phyloP scores from a whole-genome alignment of 2,113 vertebrate genomes.

The Chloroceryle aenea region DNA sequence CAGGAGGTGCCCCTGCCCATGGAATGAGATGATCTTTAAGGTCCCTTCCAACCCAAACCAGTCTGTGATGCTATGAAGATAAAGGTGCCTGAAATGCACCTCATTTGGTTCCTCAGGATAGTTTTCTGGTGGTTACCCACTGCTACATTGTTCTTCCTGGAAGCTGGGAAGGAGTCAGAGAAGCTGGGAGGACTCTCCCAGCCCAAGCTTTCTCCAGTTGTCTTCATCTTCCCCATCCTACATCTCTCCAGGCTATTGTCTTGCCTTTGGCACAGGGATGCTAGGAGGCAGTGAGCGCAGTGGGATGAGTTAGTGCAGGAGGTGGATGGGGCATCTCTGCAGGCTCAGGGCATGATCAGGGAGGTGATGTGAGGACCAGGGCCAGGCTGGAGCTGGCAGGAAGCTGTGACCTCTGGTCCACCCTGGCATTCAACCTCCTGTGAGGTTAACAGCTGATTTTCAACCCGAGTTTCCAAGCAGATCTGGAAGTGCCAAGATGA shows the following conservation, averaged over 20 bases:
- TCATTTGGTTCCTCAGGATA: neutral
- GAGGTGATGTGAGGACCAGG: neutral
- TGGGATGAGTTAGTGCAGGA: fast-evolving
- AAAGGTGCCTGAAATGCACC: neutral
- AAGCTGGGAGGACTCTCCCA: neutral
- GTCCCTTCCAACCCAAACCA: neutral
- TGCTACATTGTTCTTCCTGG: neutral
- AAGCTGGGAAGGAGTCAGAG: neutral
- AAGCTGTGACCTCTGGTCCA: neutral
- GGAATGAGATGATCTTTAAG: neutral
- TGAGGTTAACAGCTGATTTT: neutral
- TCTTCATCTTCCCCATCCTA: neutral
- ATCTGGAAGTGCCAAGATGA: neutral
- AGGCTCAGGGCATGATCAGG: neutral
- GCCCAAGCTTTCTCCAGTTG: neutral
- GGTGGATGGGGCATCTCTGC: neutral
- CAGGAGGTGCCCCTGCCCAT: neutral
- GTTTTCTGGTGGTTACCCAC: neutral
- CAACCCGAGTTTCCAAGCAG: neutral
- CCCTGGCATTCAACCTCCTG: neutral
- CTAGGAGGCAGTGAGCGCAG: neutral
- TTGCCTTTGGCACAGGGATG: fast-evolving
- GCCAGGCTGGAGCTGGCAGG: neutral
- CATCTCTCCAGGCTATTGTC: neutral
- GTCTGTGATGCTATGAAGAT: neutral